Conservation (phyloP, 2,113 vertebrate species). For the Eupsittula cactorum region DNA sequence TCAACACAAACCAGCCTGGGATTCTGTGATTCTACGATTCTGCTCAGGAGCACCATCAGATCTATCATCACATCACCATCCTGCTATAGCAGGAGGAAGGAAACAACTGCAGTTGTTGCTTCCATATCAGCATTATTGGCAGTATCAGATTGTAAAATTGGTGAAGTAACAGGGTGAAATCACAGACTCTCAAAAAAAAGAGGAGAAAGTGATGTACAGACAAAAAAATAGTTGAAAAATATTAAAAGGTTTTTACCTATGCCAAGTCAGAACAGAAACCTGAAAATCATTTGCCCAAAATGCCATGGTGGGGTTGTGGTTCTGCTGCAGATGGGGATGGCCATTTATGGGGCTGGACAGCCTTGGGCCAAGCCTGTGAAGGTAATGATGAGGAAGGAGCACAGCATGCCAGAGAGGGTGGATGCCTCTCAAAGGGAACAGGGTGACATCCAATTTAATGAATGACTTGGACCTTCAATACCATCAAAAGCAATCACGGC, state of each 20-base stretch:
- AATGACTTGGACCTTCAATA: not conserved
- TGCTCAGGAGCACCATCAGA: not conserved
- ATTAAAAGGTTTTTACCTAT: too few species aligned
- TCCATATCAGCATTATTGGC: not conserved
- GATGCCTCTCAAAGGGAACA: not conserved
- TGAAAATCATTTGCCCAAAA: not conserved
- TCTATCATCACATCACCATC: too few species aligned
- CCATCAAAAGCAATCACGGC: rapidly evolving
- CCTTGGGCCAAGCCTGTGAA: not conserved
- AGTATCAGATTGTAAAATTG: not conserved
- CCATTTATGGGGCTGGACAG: rapidly evolving
- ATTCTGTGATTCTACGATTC: not conserved
- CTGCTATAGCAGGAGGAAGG: too few species aligned
- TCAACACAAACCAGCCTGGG: not conserved
- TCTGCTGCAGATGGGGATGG: not conserved
- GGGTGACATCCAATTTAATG: not conserved
- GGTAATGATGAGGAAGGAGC: not conserved
- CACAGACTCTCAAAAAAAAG: not conserved
- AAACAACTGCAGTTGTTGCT: not conserved
- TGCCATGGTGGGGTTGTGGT: rapidly evolving
- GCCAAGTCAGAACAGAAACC: not conserved
- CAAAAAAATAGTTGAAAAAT: not conserved
- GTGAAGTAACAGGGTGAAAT: not conserved
- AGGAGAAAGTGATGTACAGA: not conserved
- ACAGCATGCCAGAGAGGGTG: rapidly evolving